A percentile compares a stretch with the other conserved stretches of the same genome.
These are phyloP conservation scores for Leucania comma DNA, from an alignment of 2,888 invertebrate genomes.

Conservation along the genomic window DNA sequence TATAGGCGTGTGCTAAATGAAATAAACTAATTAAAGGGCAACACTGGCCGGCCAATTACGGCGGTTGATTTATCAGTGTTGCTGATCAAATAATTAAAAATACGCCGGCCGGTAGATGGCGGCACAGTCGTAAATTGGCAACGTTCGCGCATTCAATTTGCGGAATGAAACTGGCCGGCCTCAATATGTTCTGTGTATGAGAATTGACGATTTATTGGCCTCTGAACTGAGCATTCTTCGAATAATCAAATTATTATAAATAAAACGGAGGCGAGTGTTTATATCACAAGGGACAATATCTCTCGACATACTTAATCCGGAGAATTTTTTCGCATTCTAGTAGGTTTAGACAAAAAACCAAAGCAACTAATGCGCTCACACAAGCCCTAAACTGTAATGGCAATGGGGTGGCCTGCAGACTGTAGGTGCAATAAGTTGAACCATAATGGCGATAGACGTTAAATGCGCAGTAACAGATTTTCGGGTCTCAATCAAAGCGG, in stretches of 20 bases:
- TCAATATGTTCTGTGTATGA: constrained; percentile 71
- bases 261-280: constrained; percentile 41
- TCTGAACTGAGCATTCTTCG: constrained; percentile 56
- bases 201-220: constrained; percentile 66
- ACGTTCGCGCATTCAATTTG: constrained; percentile 84
- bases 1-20: constrained; percentile 78
- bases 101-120: constrained; percentile 78
- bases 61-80: constrained; percentile 85
- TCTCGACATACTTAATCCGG: constrained; percentile 21
- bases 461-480: too few relatives aligned
- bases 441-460: too few relatives aligned
- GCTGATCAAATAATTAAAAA: constrained; percentile 90
- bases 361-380: too few relatives aligned
- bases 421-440: too few relatives aligned
- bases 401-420: too few relatives aligned
- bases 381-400: too few relatives aligned
- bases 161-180: constrained; percentile 76
- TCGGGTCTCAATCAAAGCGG: too few relatives aligned
- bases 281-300: constrained; percentile 19
- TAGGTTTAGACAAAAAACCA: too few relatives aligned
- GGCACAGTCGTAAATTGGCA: constrained; percentile 76
- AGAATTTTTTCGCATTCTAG: neutral
- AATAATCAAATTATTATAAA: constrained; percentile 63
- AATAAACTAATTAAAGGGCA: constrained; percentile 84
- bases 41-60: constrained; percentile 82